A percentile compares a stretch with the other conserved stretches of the same genome.
Evolutionary conservation across 2,888 invertebrate genomes (phyloP).

Genomic region (Clunio marinus): DNA sequence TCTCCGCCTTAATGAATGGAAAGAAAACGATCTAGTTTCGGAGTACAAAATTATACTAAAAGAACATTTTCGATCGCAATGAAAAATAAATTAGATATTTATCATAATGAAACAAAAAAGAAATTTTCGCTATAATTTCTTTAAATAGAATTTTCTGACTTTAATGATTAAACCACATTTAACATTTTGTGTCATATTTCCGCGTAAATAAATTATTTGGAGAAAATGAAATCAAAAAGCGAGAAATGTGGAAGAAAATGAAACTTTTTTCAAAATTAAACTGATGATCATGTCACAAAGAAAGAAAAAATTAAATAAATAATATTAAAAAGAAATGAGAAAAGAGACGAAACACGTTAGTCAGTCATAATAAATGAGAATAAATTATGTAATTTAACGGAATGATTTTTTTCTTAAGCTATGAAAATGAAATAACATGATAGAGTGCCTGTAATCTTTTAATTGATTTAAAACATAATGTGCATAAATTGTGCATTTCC

Average conservation of each 20-base stretch:
- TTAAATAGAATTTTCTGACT: not conserved
- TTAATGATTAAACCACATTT: too few relatives aligned
- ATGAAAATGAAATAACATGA: constrained; percentile 22
- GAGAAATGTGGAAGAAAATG: constrained; percentile 3
- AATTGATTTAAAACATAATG: constrained; percentile 14
- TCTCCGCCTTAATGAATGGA: too few relatives aligned
- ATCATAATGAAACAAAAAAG: not conserved
- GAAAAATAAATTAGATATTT: not conserved
- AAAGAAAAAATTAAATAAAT: too few relatives aligned
- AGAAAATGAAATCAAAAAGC: too few relatives aligned
- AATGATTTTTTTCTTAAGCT: too few relatives aligned
- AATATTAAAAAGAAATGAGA: too few relatives aligned
- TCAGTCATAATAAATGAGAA: not conserved
- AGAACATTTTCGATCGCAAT: too few relatives aligned
- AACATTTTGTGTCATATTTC: not conserved
- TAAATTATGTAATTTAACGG: not conserved
- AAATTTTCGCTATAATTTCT: not conserved
- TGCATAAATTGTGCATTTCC: not conserved
- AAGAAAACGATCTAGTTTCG: too few relatives aligned
- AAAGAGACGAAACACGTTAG: not conserved
- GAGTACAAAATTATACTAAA: constrained; percentile 16
- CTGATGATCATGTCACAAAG: not conserved
- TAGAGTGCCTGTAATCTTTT: constrained; percentile 23
- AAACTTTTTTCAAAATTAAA: not conserved
- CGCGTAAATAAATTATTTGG: too few relatives aligned